phyloP scores from a whole-genome alignment of 2,113 vertebrate genomes.

The Dinomys branickii region DNA sequence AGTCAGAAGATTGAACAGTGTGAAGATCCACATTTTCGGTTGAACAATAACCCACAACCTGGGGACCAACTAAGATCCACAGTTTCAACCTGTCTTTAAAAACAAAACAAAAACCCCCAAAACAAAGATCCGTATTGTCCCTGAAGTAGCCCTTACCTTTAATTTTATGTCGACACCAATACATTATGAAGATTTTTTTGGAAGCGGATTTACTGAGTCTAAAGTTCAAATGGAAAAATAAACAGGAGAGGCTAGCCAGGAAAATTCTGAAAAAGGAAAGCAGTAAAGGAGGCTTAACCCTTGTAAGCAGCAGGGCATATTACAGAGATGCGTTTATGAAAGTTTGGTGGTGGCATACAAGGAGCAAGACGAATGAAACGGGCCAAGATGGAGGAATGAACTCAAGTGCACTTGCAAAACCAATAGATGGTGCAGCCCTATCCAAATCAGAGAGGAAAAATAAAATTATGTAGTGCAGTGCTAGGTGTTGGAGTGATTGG shows the following conservation, averaged over 20 bases:
- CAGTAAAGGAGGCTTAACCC: conserved; percentile 57
- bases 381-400: not conserved
- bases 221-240: conserved; percentile 73
- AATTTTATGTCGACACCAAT: conserved; percentile 43
- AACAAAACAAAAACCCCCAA: too few species aligned
- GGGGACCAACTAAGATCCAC: too few species aligned
- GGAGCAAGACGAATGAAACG: not conserved
- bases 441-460: conserved; percentile 10
- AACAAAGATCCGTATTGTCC: not conserved
- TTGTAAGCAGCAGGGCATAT: not conserved
- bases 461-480: not conserved
- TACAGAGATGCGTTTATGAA: not conserved
- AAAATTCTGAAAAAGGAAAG: conserved; percentile 63
- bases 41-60: too few species aligned
- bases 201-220: conserved; percentile 49
- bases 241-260: conserved; percentile 50
- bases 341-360: not conserved
- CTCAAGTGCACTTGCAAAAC: not conserved
- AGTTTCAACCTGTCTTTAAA: too few species aligned
- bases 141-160: conserved; percentile 3
- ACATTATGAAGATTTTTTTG: not conserved
- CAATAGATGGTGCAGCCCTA: not conserved
- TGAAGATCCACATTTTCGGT: not conserved
- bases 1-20: not conserved
- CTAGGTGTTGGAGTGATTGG: not conserved